phyloP scores from a whole-genome alignment of 2,797 vertebrate species.

The Ctenochaetus hawaiiensis region DNA sequence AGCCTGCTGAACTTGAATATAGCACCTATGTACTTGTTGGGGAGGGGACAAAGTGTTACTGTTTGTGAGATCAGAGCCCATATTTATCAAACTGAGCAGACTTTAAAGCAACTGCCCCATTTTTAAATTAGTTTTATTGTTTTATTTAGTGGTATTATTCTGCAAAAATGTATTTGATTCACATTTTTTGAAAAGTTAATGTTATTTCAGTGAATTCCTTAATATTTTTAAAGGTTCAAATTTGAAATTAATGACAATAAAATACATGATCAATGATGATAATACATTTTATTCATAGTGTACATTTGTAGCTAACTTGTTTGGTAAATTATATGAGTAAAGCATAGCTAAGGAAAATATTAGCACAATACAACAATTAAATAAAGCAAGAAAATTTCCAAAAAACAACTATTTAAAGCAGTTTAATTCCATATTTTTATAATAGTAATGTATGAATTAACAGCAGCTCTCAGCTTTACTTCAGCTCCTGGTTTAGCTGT shows the following conservation, averaged over 20 bases:
- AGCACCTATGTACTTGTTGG: slow-evolving; percentile 62
- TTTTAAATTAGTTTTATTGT: not conserved
- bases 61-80: slow-evolving; percentile 41
- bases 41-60: slow-evolving; percentile 41
- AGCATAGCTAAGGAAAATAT: not conserved
- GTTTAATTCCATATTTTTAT: not conserved
- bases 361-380: not conserved
- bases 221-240: not conserved
- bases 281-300: slow-evolving; percentile 1
- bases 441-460: not conserved
- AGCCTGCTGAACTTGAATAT: slow-evolving; percentile 89
- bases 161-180: not conserved
- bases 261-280: not conserved
- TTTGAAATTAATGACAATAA: not conserved
- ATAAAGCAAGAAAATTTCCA: not conserved
- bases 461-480: not conserved
- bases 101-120: too few relatives aligned
- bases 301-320: not conserved
- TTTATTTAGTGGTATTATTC: not conserved
- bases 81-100: slow-evolving; percentile 51
- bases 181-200: not conserved
- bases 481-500: not conserved
- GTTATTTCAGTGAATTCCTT: not conserved
- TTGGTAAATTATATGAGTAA: not conserved
- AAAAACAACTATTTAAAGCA: not conserved